These are phyloP conservation scores for Sebastes hopkinsi DNA, from an alignment of 2,797 vertebrate species.

Conservation along the genomic window DNA sequence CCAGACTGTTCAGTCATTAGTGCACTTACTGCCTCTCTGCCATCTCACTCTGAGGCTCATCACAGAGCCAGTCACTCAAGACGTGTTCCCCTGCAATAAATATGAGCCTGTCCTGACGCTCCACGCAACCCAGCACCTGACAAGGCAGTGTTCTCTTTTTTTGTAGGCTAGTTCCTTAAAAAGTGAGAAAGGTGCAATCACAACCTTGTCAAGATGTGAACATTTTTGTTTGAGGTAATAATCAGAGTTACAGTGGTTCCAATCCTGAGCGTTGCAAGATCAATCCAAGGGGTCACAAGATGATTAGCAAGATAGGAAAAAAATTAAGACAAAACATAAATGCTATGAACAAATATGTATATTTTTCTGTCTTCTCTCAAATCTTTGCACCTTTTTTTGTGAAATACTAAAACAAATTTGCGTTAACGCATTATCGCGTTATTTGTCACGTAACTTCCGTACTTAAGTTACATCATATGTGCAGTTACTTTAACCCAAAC, in stretches of 20 bases:
- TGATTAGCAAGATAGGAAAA: neutral
- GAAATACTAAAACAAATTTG: too few species aligned
- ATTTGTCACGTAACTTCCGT: neutral
- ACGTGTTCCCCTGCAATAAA: conserved; percentile 76
- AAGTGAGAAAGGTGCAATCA: neutral
- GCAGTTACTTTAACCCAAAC: neutral
- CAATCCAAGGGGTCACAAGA: neutral
- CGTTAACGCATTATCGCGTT: too few species aligned
- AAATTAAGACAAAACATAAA: neutral
- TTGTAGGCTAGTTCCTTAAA: neutral
- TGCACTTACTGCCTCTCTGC: conserved; percentile 72
- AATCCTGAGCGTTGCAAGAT: neutral
- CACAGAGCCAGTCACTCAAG: conserved; percentile 57
- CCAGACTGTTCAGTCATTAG: conserved; percentile 76
- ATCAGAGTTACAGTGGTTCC: neutral
- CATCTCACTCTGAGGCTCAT: conserved; percentile 61
- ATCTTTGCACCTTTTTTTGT: neutral
- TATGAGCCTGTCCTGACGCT: conserved; percentile 65
- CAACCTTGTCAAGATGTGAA: neutral
- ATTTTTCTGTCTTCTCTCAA: neutral
- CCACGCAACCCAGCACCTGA: neutral
- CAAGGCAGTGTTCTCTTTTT: neutral
- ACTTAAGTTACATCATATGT: neutral
- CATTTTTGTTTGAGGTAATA: neutral
- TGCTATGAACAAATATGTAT: too few species aligned